Base-by-base conservation (phyloP, 2,113 vertebrate genomes). In the Zeus faber region DNA sequence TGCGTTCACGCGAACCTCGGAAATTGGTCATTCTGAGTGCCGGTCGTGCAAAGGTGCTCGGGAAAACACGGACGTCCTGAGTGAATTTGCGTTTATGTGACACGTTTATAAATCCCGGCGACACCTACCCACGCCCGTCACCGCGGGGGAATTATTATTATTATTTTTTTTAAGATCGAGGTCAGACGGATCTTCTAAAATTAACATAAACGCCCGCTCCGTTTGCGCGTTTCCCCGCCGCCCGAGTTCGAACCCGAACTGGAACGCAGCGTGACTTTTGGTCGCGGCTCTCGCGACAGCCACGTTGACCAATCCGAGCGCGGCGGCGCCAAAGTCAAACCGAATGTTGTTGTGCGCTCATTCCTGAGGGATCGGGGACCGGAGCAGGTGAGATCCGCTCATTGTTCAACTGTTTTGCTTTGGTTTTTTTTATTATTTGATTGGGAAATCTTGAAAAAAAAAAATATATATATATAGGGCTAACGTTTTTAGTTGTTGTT, bases 301-400 rank as follows among this genome's bases (percentile, higher is more conserved):
- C 6, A 1, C 7, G 0, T 0, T 3, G 35, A n/a, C 88, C 87
- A 89, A 90, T 88, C 0, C 35, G n/a, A 37, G 41, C 0, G 18
- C 27, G 58, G 49, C 21, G 54, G 75, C 79, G 58, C 50, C n/a
- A 77, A 67, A 79, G 21, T 88, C 70, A 72, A 85, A 87, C 35
- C 3, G 1, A 5, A 3, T 1, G 6, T 16, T 18, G 40, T 40
- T 17, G 2, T 17, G 8, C 13, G 31, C 13, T 2, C 4, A 13
- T 33, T 6, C 31, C 31, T 10, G 31, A 33, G 13, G 13, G 4
- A 13, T 33, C 33, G 11, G 26, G 4, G 0, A 10, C 10, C 2
- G 14, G 20, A 26, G 6, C 5, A n/a, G 26, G 35, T 67, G 62
- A 62, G 53, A 62, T 61, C 20, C 18, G 4, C 1, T 0, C 9